These are phyloP conservation scores for Pentamera pediparva DNA, from an alignment of 53 echinoderm and acorn worm genomes.

Conservation along the genomic window DNA sequence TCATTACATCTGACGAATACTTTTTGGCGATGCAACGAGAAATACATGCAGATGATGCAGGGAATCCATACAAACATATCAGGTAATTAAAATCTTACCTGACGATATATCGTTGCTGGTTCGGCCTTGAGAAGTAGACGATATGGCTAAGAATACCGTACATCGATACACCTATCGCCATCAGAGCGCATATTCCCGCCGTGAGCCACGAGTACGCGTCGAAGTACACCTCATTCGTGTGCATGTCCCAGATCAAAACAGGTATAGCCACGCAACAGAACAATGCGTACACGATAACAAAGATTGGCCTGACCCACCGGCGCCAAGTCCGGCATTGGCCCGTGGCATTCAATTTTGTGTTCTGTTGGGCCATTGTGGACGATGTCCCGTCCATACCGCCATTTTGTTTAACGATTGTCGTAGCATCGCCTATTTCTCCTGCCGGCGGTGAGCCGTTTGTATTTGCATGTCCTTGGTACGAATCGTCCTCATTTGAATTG, in stretches of 20 bases:
- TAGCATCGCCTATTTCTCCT: background rate
- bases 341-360: background rate
- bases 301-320: conserved; percentile 46
- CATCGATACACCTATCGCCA: conserved; percentile 69
- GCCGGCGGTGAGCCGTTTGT: no score
- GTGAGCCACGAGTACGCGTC: conserved; percentile 38
- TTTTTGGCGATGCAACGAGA: no score
- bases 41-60: no score
- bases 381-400: conserved; percentile 5
- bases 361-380: background rate
- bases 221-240: background rate
- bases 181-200: conserved; percentile 34
- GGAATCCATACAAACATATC: no score
- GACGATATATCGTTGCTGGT: conserved; percentile 70
- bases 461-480: background rate
- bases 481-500: no score
- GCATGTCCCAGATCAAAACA: conserved; percentile 35
- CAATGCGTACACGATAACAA: conserved; percentile 32
- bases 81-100: conserved; percentile 41
- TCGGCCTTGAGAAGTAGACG: conserved; percentile 67
- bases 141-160: conserved; percentile 87
- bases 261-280: conserved; percentile 17
- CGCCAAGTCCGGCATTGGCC: conserved; percentile 32
- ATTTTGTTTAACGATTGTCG: background rate
- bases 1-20: no score